A percentile compares a stretch with the other conserved stretches of the same genome.
Conservation (phyloP, 2,113 vertebrate genomes). For the Oryzias celebensis region DNA sequence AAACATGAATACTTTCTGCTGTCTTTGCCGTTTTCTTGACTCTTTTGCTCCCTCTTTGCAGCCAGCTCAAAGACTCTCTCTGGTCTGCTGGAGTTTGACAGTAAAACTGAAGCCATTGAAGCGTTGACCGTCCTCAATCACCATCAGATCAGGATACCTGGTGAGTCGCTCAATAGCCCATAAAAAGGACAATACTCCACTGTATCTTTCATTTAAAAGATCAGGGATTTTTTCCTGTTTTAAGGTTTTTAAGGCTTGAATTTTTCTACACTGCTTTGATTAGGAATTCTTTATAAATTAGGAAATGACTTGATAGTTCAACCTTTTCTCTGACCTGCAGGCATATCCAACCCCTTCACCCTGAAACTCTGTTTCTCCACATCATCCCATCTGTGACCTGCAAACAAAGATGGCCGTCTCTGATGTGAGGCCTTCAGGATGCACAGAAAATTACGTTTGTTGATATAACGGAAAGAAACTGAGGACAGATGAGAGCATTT, state of each 20-base stretch:
- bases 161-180: constrained; percentile 71
- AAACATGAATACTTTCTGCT: neutral
- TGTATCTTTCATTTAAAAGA: neutral
- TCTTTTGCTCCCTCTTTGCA: constrained; percentile 48
- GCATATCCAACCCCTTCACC: constrained; percentile 51
- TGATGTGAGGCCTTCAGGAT: neutral
- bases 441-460: neutral
- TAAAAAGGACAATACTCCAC: neutral
- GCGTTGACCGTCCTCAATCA: constrained; percentile 93
- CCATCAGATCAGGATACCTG: constrained; percentile 92
- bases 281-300: no score
- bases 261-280: neutral
- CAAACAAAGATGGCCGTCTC: constrained; percentile 5
- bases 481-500: neutral
- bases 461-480: neutral
- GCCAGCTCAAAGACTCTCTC: constrained; percentile 92
- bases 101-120: constrained; percentile 92
- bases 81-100: constrained; percentile 91
- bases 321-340: constrained; percentile 28
- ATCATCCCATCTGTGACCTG: constrained; percentile 50
- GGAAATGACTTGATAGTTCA: no score
- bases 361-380: constrained; percentile 64
- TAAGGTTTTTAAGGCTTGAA: no score
- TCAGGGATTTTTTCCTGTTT: neutral
- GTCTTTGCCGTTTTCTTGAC: neutral